Base-by-base conservation (phyloP, 1,140 invertebrate genomes). In the Trichonephila clavata region DNA sequence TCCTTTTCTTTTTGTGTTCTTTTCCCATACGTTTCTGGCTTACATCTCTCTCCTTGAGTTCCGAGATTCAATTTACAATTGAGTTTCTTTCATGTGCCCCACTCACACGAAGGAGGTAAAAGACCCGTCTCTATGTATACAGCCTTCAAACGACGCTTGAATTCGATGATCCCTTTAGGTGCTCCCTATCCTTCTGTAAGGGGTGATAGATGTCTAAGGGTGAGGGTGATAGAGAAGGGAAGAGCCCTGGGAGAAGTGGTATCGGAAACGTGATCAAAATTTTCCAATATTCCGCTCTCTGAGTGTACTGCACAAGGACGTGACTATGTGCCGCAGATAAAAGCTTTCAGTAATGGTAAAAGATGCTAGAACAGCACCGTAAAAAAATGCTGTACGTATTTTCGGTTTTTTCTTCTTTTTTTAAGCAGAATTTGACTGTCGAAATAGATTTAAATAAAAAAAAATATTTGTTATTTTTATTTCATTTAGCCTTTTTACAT, bases 211-310 rank as follows among this genome's bases (percentile, higher is more conserved):
- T 77, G 71, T 39, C 71, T 39, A 39, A 39, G 71, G 32, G 27
- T 14, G 14, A 10, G 27, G 27, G 71, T 18, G 32, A 4, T 24
- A 16, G 10, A 14, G 5, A 24, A 16, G 71, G 60, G 24, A 86
- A 32, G 60, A 77, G 71, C 43, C 43, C 65, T 57, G 43, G 43
- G 87, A 89, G 87, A 89, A 89, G 57, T 61, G 89, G 77, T 90
- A 90, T 90, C 89, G 89, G 77, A 90, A 61, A 90, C 89, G 89
- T 90, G 89, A 90, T 90, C 68, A 81, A 90, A 90, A 90, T 90
- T 90, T 81, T 80, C 71, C 89, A 90, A 90, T 90, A 90, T 90
- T 90, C n/a, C 81, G 50, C 20, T 32, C 89, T 68, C 89, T 68
- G 39, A 77, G 43, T 68, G 87, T 84, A 57, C 39, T 24, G 71